phyloP scores from a whole-genome alignment of 2,888 invertebrate species.

The Drosophila neonasuta region DNA sequence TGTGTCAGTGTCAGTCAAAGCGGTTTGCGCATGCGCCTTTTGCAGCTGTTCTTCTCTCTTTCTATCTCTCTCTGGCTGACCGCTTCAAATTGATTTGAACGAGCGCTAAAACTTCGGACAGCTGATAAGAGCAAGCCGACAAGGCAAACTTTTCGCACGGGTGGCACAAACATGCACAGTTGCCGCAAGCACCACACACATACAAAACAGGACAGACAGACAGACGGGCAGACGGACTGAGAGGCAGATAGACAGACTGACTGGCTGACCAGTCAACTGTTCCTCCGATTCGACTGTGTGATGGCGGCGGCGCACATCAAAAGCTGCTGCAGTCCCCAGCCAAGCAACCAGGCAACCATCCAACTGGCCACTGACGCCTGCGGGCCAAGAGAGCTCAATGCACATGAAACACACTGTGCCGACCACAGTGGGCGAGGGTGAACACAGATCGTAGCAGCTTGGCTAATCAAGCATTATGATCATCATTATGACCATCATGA shows the following conservation, averaged over 20 bases:
- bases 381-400: constrained; percentile 56
- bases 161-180: constrained; percentile 55
- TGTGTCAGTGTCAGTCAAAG: constrained; percentile 59
- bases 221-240: neutral
- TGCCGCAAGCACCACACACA: constrained; percentile 10
- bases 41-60: constrained; percentile 10
- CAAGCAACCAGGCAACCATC: neutral
- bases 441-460: constrained; percentile 31
- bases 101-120: constrained; percentile 66
- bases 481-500: constrained; percentile 28
- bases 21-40: constrained; percentile 59
- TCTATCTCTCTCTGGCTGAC: constrained; percentile 22
- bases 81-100: constrained; percentile 74
- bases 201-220: neutral
- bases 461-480: constrained; percentile 63
- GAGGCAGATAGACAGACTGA: constrained; percentile 6
- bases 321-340: constrained; percentile 43
- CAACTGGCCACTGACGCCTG: constrained; percentile 44
- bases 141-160: constrained; percentile 64
- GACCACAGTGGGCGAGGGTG: constrained; percentile 11
- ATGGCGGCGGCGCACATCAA: constrained; percentile 59
- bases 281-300: constrained; percentile 21
- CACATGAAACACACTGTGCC: constrained; percentile 27
- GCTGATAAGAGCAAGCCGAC: constrained; percentile 67
- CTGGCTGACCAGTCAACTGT: constrained; percentile 32